phyloP scores from a whole-genome alignment of 2,797 vertebrate genomes.

The Lates japonicus region DNA sequence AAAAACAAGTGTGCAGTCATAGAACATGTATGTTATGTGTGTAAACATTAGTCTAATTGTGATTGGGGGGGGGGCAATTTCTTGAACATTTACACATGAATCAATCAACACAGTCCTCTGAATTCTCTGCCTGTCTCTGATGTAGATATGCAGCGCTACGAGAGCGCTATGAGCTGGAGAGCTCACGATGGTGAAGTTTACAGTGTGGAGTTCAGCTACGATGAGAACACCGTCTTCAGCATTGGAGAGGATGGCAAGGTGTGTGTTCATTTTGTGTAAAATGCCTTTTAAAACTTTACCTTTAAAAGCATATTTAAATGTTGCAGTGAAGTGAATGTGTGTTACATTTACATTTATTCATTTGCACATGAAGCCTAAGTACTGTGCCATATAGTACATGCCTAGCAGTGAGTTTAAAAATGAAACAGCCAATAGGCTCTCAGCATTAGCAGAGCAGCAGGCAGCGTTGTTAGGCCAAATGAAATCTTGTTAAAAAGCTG shows the following conservation, averaged over 20 bases:
- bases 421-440: too few relatives aligned
- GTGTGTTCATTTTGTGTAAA: slow-evolving; percentile 1
- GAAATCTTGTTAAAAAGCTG: too few relatives aligned
- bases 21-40: not conserved
- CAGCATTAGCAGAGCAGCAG: too few relatives aligned
- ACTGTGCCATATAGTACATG: too few relatives aligned
- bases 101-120: not conserved
- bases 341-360: not conserved
- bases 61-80: not conserved
- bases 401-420: too few relatives aligned
- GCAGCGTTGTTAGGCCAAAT: too few relatives aligned
- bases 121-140: not conserved
- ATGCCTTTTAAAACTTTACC: not conserved
- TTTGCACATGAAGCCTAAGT: too few relatives aligned
- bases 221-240: slow-evolving; percentile 97
- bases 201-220: slow-evolving; percentile 98
- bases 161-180: slow-evolving; percentile 97
- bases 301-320: too few relatives aligned
- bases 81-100: not conserved
- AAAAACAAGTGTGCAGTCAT: not conserved
- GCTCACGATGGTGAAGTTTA: slow-evolving; percentile 96
- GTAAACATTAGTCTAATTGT: not conserved
- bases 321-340: not conserved
- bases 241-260: slow-evolving; percentile 98
- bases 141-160: slow-evolving; percentile 96